Base-by-base conservation (phyloP, 2,113 vertebrate species). In the Phyllostomus discolor region DNA sequence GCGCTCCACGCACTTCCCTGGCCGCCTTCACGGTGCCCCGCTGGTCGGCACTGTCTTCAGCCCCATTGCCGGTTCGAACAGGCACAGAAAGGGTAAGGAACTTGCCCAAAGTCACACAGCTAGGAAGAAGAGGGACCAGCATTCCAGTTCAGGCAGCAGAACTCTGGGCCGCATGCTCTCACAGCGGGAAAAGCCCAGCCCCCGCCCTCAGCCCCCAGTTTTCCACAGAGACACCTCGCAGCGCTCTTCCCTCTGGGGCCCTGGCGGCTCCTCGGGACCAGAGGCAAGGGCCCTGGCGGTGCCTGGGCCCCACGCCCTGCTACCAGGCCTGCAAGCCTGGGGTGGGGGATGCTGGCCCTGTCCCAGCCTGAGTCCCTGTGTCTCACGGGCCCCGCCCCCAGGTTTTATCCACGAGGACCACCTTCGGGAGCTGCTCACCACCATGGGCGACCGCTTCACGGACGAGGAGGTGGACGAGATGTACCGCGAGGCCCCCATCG, bases 381-480 rank as follows among this genome's bases (percentile, higher is more conserved):
- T 12, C 72, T 96, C 90, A 88, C 31, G 11, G 19, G 5, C 28
- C 11, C 16, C 31, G 0, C 20, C 80, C 66, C 38, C 93, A 97
- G 99, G 99, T 41, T 99, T 99, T 94, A 99, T 99, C 95, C 99
- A 99, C 0, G 99, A 99, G 98, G 99, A 99, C 97, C 99, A 99
- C 28, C 98, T 99, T 81, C 98, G 99, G 16, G 99, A 99, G 98
- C 99, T 99, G 96, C 99, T 99, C 97, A 99, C 99, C 97, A 99
- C 99, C 94, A 99, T 99, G 99, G 99, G 99, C 0, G 99, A 99
- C 97, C 99, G 99, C 91, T 99, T 99, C 98, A 99, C 99, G 0
- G 99, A 99, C 0, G 99, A 99, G 94, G 99, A 99, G 50, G 99
- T 99, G 97, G 99, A 99, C 3, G 99, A 99, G 99, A 99, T 99